Percentiles rank a stretch among this genome's conserved stretches.
These are phyloP conservation scores for Xanthia icteritia DNA, from an alignment of 2,888 invertebrate genomes.

Conservation along the genomic window DNA sequence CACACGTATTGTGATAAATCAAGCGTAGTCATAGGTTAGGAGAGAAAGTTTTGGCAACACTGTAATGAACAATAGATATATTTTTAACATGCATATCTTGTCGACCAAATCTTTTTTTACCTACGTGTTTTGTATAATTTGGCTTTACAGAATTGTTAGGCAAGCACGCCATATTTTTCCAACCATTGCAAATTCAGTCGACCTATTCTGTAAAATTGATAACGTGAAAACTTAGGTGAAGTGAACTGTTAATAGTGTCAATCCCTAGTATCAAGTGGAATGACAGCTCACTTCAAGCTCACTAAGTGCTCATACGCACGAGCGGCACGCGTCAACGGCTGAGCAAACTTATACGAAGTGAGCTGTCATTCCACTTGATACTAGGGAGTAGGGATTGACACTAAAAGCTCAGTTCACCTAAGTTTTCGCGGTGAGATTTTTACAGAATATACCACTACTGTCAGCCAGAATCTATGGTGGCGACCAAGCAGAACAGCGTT, in stretches of 20 bases:
- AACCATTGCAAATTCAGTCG: not conserved
- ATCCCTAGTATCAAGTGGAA: not conserved
- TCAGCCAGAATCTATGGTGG: too few species aligned
- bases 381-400: too few species aligned
- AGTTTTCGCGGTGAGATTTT: too few species aligned
- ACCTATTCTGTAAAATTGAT: not conserved
- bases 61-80: slow-evolving; percentile 10
- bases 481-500: too few species aligned
- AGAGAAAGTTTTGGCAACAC: slow-evolving; percentile 40
- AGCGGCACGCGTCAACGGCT: too few species aligned
- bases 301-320: too few species aligned
- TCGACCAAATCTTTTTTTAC: not conserved
- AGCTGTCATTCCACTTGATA: too few species aligned
- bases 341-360: too few species aligned
- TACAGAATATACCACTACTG: too few species aligned
- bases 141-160: not conserved
- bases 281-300: not conserved
- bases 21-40: slow-evolving; percentile 33
- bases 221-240: not conserved
- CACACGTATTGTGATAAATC: slow-evolving; percentile 42
- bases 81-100: not conserved
- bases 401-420: not conserved
- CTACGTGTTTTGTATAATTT: not conserved
- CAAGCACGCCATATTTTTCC: too few species aligned
- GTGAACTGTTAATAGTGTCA: not conserved